Percentiles rank a stretch among this genome's conserved stretches.
Conservation (phyloP, 2,797 vertebrate species). For the Micromesistius poutassou region DNA sequence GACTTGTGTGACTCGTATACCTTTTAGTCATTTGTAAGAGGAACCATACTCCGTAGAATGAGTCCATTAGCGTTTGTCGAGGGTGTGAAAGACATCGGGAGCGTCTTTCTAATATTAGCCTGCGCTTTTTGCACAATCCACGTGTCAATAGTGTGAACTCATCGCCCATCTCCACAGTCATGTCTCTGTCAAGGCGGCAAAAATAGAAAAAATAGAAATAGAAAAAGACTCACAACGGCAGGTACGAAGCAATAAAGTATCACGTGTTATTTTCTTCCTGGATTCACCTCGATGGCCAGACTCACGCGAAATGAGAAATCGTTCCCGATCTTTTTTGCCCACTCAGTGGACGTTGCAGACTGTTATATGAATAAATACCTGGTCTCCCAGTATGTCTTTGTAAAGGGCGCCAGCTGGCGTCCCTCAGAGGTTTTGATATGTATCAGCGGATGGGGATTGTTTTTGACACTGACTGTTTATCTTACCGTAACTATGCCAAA, state of each 20-base stretch:
- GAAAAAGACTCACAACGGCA: background rate
- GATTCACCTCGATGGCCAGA: conserved; percentile 21
- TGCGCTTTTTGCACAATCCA: conserved; percentile 36
- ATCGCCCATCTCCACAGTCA: background rate
- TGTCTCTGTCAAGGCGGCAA: background rate
- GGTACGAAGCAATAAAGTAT: conserved; percentile 26
- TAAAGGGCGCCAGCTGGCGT: conserved; percentile 38
- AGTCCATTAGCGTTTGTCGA: conserved; percentile 28
- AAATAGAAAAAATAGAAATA: too few relatives aligned
- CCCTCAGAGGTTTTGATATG: conserved; percentile 40
- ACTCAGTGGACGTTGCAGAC: conserved; percentile 31
- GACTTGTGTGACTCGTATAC: conserved; percentile 55
- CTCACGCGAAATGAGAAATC: conserved; percentile 21
- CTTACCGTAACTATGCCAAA: conserved; percentile 77
- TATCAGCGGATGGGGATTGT: conserved; percentile 62
- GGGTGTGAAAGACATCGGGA: conserved; percentile 28
- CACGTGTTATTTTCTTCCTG: conserved; percentile 27
- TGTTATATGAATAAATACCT: conserved; percentile 19
- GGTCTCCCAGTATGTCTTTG: conserved; percentile 10
- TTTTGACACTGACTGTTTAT: conserved; percentile 63
- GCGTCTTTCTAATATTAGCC: conserved; percentile 33
- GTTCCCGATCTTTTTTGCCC: conserved; percentile 34
- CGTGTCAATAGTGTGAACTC: conserved; percentile 20
- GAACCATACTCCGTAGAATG: conserved; percentile 38
- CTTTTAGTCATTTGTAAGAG: conserved; percentile 47